These are phyloP conservation scores for Pelochelys cantorii DNA, from an alignment of 2,797 vertebrate species.

Conservation along the genomic window DNA sequence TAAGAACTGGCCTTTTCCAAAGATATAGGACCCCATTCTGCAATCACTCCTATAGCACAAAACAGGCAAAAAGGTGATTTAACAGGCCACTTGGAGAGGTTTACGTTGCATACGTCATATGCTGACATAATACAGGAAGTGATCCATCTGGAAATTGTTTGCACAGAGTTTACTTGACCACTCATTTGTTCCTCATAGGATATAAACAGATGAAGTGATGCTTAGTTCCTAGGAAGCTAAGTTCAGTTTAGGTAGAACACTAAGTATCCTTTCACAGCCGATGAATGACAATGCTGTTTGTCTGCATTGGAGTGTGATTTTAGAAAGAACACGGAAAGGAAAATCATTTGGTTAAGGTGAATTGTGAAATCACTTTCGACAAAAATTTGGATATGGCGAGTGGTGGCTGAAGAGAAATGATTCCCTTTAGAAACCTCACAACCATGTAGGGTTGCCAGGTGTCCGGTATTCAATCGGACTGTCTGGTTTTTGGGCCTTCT, in stretches of 20 bases:
- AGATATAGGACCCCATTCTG: not conserved
- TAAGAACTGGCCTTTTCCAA: conserved; percentile 6
- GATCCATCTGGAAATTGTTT: not conserved
- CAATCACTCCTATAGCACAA: rapidly evolving
- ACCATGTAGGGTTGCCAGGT: no score
- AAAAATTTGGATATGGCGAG: no score
- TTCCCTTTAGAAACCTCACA: no score
- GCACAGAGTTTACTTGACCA: not conserved
- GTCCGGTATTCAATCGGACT: no score
- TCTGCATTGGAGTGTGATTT: no score
- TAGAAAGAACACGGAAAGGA: no score
- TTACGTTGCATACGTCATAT: not conserved
- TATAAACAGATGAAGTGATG: not conserved
- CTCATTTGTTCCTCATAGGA: not conserved
- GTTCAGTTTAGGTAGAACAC: not conserved
- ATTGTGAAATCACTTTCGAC: no score
- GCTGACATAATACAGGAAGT: not conserved
- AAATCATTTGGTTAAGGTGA: no score
- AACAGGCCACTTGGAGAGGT: rapidly evolving
- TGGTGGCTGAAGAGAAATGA: no score
- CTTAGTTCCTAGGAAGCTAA: not conserved
- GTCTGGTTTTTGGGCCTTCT: no score
- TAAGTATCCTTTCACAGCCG: not conserved
- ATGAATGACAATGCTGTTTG: no score
- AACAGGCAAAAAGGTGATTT: not conserved